Base-by-base conservation (phyloP, 2,888 invertebrate genomes). In the Euplagia quadripunctaria region DNA sequence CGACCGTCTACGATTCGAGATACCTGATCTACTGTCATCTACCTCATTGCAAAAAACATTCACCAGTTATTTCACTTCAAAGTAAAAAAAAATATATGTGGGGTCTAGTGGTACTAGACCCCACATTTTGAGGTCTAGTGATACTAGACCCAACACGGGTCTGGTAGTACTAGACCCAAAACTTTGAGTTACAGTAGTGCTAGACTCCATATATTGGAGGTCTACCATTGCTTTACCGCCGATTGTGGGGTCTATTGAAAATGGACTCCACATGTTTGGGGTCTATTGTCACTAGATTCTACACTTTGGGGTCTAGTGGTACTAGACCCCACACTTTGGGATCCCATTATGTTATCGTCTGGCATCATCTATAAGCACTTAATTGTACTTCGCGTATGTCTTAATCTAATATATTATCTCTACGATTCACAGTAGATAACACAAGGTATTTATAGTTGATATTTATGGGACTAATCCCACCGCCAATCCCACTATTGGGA, bases 291-390 rank as follows among this genome's bases (percentile, higher is more conserved):
- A 43, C 0, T 43, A 43, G 4, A 43, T 6, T 9, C 43, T 4
- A 31, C 31, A 31, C 2, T 1, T 1, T 31, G 31, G 6, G 43
- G 43, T 43, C 8, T 43, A 9, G 43, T 43, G 61, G 8, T 3
- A 41, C 41, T 63, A 41, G 63, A 63, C 63, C 42, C 0, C 8
- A 63, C 43, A 31, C 20, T 31, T 20, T 31, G 31, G 4, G 11
- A 1, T 31, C 14, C 20, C 31, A 61, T 55, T 68, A 43, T 20
- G 16, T 68, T 68, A 20, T 68, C 55, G 43, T 42, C 68, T 42
- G 68, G 55, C 43, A 8, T 55, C 8, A 55, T 58, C 43, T 68
- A 43, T 55, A 55, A 68, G 55, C 66, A 58, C 68, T 68, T 20
- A 42, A 55, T 31, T 17, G 14, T 49, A 52, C 55, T 41, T 41